These are phyloP conservation scores for Protophormia terraenovae DNA, from an alignment of 2,888 invertebrate genomes.

Conservation along the genomic window DNA sequence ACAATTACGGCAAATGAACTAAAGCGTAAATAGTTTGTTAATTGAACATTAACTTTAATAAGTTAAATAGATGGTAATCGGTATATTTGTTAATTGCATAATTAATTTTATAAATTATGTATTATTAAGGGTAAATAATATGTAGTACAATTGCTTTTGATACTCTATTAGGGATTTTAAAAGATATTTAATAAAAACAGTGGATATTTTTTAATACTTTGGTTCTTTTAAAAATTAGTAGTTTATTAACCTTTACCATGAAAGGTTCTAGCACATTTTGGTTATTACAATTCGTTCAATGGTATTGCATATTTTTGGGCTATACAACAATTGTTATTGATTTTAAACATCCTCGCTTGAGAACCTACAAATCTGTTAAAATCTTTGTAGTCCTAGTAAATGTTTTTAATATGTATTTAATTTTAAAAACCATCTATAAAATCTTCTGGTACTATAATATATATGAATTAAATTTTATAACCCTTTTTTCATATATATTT, in stretches of 20 bases:
- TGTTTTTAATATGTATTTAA: neutral
- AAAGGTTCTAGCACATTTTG: neutral
- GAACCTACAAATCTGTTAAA: neutral
- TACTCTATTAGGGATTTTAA: too few relatives aligned
- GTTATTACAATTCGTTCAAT: neutral
- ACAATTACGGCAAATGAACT: neutral
- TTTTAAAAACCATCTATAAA: neutral
- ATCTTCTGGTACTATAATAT: neutral
- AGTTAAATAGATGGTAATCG: neutral
- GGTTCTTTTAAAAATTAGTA: too few relatives aligned
- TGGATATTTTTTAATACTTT: too few relatives aligned
- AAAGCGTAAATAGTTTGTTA: neutral
- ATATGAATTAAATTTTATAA: neutral
- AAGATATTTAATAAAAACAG: too few relatives aligned
- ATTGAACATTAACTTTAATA: too few relatives aligned
- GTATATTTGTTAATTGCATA: neutral
- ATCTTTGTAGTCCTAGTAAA: neutral
- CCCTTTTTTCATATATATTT: neutral
- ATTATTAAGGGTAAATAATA: too few relatives aligned
- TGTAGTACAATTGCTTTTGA: too few relatives aligned
- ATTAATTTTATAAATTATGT: neutral
- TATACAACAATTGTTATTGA: neutral
- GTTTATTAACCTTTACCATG: too few relatives aligned
- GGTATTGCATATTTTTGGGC: constrained; percentile 5
- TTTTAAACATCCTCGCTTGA: neutral